Base-by-base conservation (phyloP, 2,888 invertebrate species). In the Xylophagus ater region DNA sequence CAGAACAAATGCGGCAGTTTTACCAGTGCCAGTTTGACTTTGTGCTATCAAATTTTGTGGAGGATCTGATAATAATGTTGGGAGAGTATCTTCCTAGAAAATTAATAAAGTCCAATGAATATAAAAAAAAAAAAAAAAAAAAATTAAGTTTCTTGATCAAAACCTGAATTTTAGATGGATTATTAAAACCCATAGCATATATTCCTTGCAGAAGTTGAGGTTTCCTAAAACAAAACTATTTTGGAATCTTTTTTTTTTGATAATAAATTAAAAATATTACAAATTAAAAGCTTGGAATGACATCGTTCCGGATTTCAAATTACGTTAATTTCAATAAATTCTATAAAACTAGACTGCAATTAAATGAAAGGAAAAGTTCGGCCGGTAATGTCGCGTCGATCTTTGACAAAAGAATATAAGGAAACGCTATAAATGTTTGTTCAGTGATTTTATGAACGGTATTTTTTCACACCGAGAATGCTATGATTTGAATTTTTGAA, bases 21-120 rank as follows among this genome's bases (percentile, higher is more conserved):
- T 99, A 30, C 98, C 98, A 37, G 98, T 99, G 43, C 98, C 98
- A 31, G 93, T 94, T 60, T 99, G 98, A 40, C 94, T 92, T 64
- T 99, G 98, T 3, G 98, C 98, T 54, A 98, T 97, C 81, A 99
- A 83, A 66, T 98, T 98, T 61, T 89, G 87, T 17, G 94, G 93
- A 8, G 93, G 94, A 65, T 92, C 86, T 26, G 92, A 92, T 28
- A 98, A 67, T 17, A 98, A 70, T 9, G 89, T 84, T 4, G 98
- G 98, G 45, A 98, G 69, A 4, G 97, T 94, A 19, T 92, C 89
- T 70, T 97, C 97, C 46, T 47, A n/a, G 12, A 34, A 10, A 13
- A 24, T 12, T 13, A 7, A 7, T 15, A 26, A 38, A 34, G 2
- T 17, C 19, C 5, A 28, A 15, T 1, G 7, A 8, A 26, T 15